Evolutionary conservation across 2,888 invertebrate genomes (phyloP), one percentile per base, ranked within the genome.

Genomic region (Scaptomyza cyrtandrae): DNA sequence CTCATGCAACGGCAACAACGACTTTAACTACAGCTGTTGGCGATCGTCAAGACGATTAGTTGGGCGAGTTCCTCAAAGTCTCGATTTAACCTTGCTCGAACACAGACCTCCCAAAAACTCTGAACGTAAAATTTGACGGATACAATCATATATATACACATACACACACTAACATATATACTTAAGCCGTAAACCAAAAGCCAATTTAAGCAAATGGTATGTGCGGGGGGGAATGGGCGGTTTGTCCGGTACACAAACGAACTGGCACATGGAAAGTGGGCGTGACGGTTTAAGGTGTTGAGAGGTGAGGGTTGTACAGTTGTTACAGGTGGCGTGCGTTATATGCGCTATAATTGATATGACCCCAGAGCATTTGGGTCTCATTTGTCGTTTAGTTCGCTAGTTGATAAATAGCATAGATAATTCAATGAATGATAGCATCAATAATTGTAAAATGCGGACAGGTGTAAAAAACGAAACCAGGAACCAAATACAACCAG

Each of bases 141-240:
- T 27, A 14, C 43, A 24, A 31, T 24, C 39, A 29, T 9, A 7
- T 29, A 29, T 29, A 29, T 7, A 29, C 7, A 29, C 29, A 29
- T 29, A 29, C 6, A 29, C 7, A 29, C 29, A 29, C 9, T 7
- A 1, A 29, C 1, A 29, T 29, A 7, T 29, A 7, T 29, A 29
- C 31, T 46, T 10, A 19, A 31, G 48, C 19, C 54, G 19, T 48
- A 63, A 77, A 55, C 46, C 44, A 79, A 71, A 82, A 79, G 73
- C 67, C 67, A 74, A 66, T 64, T 73, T 65, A 43, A 19, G 19
- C 60, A 53, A 56, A 46, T 29, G 29, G 35, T n/a, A 1, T 37
- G 10, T 33, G 33, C 13, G 13, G 13, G 35, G 35, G 13, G 35
- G 35, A 4, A 39, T 39, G 14, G 39, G 14, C 44, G 45, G 82